Base-by-base conservation (phyloP, 1,140 invertebrate species). In the Oryctes rhinoceros region DNA sequence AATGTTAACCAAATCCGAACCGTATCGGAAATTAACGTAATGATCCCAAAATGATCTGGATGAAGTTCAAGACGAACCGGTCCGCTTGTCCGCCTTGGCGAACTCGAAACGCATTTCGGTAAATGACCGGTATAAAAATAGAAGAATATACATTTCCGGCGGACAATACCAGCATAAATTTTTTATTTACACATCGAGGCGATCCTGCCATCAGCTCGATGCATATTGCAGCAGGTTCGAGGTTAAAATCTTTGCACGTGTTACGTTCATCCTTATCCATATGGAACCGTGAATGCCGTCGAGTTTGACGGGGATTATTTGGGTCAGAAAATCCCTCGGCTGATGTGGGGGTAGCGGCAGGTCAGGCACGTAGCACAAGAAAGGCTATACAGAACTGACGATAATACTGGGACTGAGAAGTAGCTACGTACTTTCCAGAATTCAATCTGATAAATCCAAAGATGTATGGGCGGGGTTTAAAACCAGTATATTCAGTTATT, bases 191-290 rank as follows among this genome's bases (percentile, higher is more conserved):
- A 18, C 53, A 15, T n/a, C 18, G 2, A 15, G 11, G 18, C 18
- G 53, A 59, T 59, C 15, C 15, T 59, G 24, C 15, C 18, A 59
- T 59, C 53, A 6, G 2, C 18, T 59, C 53, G 18, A 59, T 59
- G 53, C 18, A 59, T 59, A 59, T 59, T 59, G 53, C 53, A 59
- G 53, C 53, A 59, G 53, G 53, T 59, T 59, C 15, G 53, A 59
- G 53, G 53, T 59, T 59, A 59, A 18, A 59, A 18, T 18, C 53
- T 15, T 59, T 59, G 13, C 53, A 59, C 53, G 53, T 59, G 53
- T 59, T 59, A 59, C 53, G n/a, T 59, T 59, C 18, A 59, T 59
- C 53, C 53, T 59, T 59, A 59, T 59, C 53, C 53, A 59, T 59
- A 59, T 59, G 53, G 18, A 59, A 18, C 3, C 15, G 53, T n/a